Evolutionary conservation across 2,888 invertebrate species (phyloP).

Genomic region (Microctonus brassicae): DNA sequence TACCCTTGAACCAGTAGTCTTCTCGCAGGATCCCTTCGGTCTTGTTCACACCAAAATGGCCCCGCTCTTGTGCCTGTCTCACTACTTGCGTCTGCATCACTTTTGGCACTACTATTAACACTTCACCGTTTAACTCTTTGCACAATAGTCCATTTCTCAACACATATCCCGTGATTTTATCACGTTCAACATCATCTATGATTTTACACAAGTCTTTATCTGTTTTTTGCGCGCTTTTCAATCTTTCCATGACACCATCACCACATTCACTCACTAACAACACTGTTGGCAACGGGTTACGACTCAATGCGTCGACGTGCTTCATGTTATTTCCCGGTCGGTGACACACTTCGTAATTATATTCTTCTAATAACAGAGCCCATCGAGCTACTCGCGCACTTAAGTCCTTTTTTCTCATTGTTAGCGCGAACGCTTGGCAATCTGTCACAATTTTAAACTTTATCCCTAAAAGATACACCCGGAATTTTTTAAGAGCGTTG

Average conservation of each 20-base stretch:
- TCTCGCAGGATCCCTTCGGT: conserved; percentile 41
- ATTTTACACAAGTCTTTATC: neutral
- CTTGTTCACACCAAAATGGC: conserved; percentile 39
- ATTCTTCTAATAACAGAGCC: no score
- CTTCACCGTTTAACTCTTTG: neutral
- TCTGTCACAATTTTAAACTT: conserved; percentile 50
- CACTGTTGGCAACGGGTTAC: no score
- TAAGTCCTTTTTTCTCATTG: no score
- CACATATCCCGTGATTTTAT: neutral
- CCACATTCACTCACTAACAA: no score
- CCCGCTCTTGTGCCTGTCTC: conserved; percentile 39
- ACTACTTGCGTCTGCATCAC: conserved; percentile 36
- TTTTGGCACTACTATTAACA: conserved; percentile 29
- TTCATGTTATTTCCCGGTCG: no score
- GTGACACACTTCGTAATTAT: no score
- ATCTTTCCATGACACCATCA: neutral
- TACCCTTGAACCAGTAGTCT: conserved; percentile 37
- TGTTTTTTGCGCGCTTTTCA: neutral
- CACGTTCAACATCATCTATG: neutral
- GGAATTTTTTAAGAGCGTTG: conserved; percentile 45
- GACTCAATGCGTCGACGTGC: no score
- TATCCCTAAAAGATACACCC: conserved; percentile 46
- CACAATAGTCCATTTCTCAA: neutral
- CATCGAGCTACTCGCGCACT: no score
- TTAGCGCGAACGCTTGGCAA: conserved; percentile 46